phyloP scores from a whole-genome alignment of 1,140 invertebrate genomes.

The Epicauta chinensis region DNA sequence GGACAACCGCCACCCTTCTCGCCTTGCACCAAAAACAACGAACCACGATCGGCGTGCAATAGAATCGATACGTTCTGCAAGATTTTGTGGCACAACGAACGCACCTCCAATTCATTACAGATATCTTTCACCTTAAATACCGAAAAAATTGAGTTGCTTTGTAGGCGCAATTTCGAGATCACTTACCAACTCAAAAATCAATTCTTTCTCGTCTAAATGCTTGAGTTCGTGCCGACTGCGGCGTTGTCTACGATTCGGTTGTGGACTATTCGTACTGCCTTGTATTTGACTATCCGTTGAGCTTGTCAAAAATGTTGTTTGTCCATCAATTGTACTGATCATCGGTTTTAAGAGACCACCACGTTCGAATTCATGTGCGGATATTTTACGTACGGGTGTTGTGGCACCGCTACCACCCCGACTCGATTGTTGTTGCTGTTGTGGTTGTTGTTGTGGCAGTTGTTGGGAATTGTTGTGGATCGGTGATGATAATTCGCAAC shows the following conservation, averaged over 20 bases:
- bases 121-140: slow-evolving; percentile 79
- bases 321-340: slow-evolving; percentile 81
- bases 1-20: slow-evolving; percentile 47
- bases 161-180: too few species aligned
- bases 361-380: slow-evolving; percentile 90
- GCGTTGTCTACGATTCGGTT: slow-evolving; percentile 56
- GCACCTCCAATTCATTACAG: slow-evolving; percentile 90
- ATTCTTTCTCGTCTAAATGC: slow-evolving; percentile 86
- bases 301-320: slow-evolving; percentile 77
- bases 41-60: slow-evolving; percentile 86
- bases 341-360: slow-evolving; percentile 87
- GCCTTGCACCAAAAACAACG: slow-evolving; percentile 87
- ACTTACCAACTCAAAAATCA: slow-evolving; percentile 89
- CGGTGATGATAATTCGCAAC: slow-evolving; percentile 53
- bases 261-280: slow-evolving; percentile 39
- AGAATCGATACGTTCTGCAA: slow-evolving; percentile 91
- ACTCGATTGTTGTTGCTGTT: slow-evolving; percentile 38
- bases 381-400: slow-evolving; percentile 91
- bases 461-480: slow-evolving; percentile 46
- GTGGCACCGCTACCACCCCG: slow-evolving; percentile 70
- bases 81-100: slow-evolving; percentile 92
- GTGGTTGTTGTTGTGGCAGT: background rate
- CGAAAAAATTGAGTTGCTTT: slow-evolving; percentile 31
- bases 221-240: slow-evolving; percentile 75
- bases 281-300: slow-evolving; percentile 26